A percentile compares a stretch with the other conserved stretches of the same genome.
These are phyloP conservation scores for Euspilapteryx auroguttella DNA, from an alignment of 2,888 invertebrate species.

Conservation along the genomic window DNA sequence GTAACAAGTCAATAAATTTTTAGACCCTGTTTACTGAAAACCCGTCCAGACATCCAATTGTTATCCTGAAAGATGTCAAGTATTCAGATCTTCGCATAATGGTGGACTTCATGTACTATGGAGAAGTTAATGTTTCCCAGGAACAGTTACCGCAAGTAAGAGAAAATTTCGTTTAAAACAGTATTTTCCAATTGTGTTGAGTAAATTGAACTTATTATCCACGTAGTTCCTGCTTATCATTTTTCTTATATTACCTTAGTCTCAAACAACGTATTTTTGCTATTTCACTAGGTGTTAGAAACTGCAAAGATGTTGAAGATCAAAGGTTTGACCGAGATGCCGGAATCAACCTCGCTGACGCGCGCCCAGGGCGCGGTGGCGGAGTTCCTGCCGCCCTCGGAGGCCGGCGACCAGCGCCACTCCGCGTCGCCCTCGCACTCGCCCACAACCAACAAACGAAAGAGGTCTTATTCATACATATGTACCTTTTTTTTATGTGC, in stretches of 20 bases:
- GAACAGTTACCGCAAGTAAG: slow-evolving; percentile 77
- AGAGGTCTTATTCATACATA: no score
- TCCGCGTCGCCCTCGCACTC: slow-evolving; percentile 67
- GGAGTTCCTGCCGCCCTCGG: slow-evolving; percentile 58
- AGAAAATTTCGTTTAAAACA: no score
- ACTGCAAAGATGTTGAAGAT: slow-evolving; percentile 87
- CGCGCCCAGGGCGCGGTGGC: slow-evolving; percentile 67
- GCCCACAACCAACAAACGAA: slow-evolving; percentile 34
- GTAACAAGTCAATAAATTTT: no score
- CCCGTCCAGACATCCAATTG: slow-evolving; percentile 87
- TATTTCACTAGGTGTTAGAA: slow-evolving; percentile 61
- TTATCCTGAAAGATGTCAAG: slow-evolving; percentile 86
- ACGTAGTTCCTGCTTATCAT: no score
- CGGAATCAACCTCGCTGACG: slow-evolving; percentile 73
- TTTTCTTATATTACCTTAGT: no score
- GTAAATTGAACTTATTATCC: no score
- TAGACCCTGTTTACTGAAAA: slow-evolving; percentile 82
- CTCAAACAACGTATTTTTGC: no score
- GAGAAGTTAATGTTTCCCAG: slow-evolving; percentile 89
- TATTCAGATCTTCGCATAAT: slow-evolving; percentile 83
- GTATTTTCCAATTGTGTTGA: no score
- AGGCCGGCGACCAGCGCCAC: slow-evolving; percentile 61
- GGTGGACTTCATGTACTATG: slow-evolving; percentile 92
- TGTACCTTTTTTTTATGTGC: no score
- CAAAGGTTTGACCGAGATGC: slow-evolving; percentile 87